Evolutionary conservation across 2,888 invertebrate genomes (phyloP).

Genomic region (Pollenia angustigena): DNA sequence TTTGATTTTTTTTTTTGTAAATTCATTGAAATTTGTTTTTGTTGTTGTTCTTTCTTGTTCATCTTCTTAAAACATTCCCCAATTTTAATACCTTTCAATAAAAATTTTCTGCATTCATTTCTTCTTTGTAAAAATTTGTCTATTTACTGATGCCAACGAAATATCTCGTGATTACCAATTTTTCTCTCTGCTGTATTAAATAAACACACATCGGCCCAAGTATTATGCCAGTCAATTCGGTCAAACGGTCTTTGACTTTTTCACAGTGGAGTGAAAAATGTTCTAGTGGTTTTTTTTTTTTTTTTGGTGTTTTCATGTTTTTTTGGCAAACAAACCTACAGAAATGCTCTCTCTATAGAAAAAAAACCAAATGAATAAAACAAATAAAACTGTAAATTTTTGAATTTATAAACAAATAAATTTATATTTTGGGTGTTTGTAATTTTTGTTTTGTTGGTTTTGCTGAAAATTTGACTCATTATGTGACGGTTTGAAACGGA

Average conservation of each 20-base stretch:
- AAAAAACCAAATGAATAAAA: constrained; percentile 13
- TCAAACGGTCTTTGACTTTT: constrained; percentile 83
- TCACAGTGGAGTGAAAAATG: constrained; percentile 53
- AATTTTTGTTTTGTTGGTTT: background rate
- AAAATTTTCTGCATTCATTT: constrained; percentile 33
- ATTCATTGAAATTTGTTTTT: background rate
- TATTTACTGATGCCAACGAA: constrained; percentile 53
- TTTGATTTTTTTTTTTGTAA: background rate
- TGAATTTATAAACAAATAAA: constrained; percentile 32
- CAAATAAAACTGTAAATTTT: constrained; percentile 45
- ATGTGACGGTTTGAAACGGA: constrained; percentile 43
- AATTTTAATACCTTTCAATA: constrained; percentile 62
- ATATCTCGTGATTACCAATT: constrained; percentile 62
- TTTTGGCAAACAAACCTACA: constrained; percentile 57
- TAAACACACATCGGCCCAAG: background rate
- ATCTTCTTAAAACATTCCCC: constrained; percentile 29
- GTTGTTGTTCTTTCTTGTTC: background rate
- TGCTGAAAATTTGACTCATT: constrained; percentile 32
- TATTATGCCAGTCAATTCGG: constrained; percentile 78
- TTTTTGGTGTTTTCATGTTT: constrained; percentile 2
- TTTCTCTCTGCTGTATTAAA: constrained; percentile 17
- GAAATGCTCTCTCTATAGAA: background rate
- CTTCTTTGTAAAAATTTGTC: constrained; percentile 17
- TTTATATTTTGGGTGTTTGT: constrained; percentile 4
- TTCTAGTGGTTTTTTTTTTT: constrained; percentile 1